phyloP scores from a whole-genome alignment of 2,797 vertebrate species.

The Crenichthys baileyi region DNA sequence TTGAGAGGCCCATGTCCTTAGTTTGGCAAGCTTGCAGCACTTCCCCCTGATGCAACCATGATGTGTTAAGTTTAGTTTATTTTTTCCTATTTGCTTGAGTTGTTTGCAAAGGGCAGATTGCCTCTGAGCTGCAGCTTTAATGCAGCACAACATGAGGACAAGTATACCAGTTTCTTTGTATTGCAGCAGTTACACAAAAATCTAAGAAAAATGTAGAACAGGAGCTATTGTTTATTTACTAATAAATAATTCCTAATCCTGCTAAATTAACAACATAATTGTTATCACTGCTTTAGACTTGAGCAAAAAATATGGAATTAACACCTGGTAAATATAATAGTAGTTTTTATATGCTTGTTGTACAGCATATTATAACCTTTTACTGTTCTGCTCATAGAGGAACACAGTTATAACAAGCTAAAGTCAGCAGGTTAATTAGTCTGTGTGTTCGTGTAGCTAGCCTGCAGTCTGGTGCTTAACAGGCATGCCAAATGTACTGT shows the following conservation, averaged over 20 bases:
- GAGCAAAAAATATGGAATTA: background rate
- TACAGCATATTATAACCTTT: background rate
- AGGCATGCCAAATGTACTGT: background rate
- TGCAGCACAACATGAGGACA: conserved; percentile 23
- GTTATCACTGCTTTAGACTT: background rate
- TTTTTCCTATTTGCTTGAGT: conserved; percentile 34
- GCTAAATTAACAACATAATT: background rate
- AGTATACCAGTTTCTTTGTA: background rate
- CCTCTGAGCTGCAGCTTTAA: conserved; percentile 50
- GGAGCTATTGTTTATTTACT: background rate
- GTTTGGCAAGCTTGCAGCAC: conserved; percentile 65
- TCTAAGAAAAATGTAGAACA: background rate
- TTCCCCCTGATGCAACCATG: conserved; percentile 61
- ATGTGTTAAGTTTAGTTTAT: conserved; percentile 55
- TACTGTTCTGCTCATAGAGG: background rate
- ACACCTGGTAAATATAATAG: background rate
- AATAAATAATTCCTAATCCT: background rate
- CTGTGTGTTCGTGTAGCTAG: background rate
- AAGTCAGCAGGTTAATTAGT: too few relatives aligned
- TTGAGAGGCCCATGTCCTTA: conserved; percentile 75
- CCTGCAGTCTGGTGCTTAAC: background rate
- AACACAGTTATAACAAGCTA: too few relatives aligned
- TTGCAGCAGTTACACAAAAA: background rate
- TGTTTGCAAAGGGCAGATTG: conserved; percentile 39
- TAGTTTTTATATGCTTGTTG: background rate